These are phyloP conservation scores for Caretta caretta DNA, from an alignment of 2,113 vertebrate species.

Conservation along the genomic window DNA sequence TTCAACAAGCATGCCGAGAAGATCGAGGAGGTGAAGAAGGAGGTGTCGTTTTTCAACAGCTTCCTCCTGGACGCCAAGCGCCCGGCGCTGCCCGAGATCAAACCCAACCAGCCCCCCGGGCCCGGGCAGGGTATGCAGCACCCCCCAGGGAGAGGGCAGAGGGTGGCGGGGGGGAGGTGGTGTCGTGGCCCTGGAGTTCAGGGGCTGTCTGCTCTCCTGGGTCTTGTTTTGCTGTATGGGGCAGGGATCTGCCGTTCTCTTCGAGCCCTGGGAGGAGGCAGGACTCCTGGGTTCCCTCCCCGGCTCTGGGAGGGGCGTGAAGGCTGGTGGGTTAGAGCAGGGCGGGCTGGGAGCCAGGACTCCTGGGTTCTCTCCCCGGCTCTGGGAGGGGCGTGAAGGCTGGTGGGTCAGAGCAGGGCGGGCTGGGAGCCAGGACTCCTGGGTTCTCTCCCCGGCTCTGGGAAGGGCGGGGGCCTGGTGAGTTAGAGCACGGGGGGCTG, in stretches of 20 bases:
- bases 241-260: background rate
- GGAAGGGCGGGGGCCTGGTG: no score
- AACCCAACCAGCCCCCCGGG: conserved; percentile 86
- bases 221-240: no score
- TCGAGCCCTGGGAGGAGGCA: background rate
- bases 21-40: conserved; percentile 94
- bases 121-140: conserved; percentile 84
- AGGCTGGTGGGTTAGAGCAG: no score
- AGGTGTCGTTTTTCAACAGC: conserved; percentile 93
- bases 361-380: no score
- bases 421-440: no score
- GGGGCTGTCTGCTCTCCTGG: no score
- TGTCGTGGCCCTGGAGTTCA: background rate
- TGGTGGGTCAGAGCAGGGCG: background rate
- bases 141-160: background rate
- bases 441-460: no score
- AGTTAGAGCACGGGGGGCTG: background rate
- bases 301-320: no score
- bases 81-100: conserved; percentile 89
- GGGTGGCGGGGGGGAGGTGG: no score
- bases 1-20: conserved; percentile 94
- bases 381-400: no score
- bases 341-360: background rate
- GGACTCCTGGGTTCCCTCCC: background rate
- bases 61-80: conserved; percentile 93